Evolutionary conservation across 2,113 vertebrate species (phyloP).

Genomic region (Spheniscus mendiculus): DNA sequence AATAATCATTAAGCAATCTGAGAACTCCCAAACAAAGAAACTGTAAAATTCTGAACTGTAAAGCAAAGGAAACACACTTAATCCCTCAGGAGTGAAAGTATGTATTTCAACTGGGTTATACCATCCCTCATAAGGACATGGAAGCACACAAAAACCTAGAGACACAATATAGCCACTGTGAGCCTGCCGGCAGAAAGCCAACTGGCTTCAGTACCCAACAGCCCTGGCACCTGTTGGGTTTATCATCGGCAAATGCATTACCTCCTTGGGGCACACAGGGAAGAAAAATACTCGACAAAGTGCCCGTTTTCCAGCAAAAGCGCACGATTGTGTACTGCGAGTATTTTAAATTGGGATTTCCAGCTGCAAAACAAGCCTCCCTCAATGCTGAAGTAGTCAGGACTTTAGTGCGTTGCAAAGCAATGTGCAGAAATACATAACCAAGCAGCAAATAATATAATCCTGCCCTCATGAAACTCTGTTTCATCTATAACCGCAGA

Average conservation of each 20-base stretch:
- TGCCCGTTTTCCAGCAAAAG: neutral
- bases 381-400: neutral
- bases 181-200: slow-evolving; percentile 64
- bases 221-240: slow-evolving; percentile 78
- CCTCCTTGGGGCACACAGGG: slow-evolving; percentile 37
- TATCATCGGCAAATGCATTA: slow-evolving; percentile 60
- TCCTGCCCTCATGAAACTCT: neutral
- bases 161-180: slow-evolving; percentile 68
- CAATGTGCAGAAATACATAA: neutral
- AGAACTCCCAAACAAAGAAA: slow-evolving; percentile 78
- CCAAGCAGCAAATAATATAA: neutral
- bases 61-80: slow-evolving; percentile 80
- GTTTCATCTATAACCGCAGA: neutral
- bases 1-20: slow-evolving; percentile 80
- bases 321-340: neutral
- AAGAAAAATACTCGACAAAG: neutral
- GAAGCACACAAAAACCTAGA: slow-evolving; percentile 57
- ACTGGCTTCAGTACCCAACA: slow-evolving; percentile 55
- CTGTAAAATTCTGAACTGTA: slow-evolving; percentile 77
- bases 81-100: slow-evolving; percentile 75
- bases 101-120: slow-evolving; percentile 75
- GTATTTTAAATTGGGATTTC: neutral
- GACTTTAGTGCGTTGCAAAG: neutral
- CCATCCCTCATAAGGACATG: slow-evolving; percentile 61
- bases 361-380: neutral